Conservation (phyloP, 2,113 vertebrate genomes). For the Myrmophylax atrothorax region DNA sequence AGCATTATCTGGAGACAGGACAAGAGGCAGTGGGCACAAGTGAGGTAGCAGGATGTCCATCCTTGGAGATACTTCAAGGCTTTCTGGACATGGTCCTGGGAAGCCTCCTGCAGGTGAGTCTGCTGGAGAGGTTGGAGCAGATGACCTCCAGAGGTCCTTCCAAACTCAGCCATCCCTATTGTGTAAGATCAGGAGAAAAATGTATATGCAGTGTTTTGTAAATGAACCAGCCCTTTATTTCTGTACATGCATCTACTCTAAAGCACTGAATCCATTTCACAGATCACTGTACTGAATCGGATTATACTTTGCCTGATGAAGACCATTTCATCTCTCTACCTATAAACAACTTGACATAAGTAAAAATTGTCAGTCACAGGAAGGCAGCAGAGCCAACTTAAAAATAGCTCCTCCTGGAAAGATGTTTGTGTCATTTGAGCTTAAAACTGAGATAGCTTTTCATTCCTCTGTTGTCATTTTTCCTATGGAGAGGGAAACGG, state of each 20-base stretch:
- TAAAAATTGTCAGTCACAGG: neutral
- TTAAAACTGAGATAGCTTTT: neutral
- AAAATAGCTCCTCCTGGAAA: neutral
- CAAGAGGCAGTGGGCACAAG: neutral
- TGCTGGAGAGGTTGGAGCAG: neutral
- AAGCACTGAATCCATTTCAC: neutral
- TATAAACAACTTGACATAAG: neutral
- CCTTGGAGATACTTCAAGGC: neutral
- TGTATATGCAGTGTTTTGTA: neutral
- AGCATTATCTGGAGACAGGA: neutral
- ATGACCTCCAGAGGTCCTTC: neutral
- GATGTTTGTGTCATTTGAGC: neutral
- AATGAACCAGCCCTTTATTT: neutral
- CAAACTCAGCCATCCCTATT: neutral
- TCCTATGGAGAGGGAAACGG: neutral
- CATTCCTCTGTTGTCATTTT: neutral
- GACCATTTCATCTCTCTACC: neutral
- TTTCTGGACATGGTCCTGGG: fast-evolving
- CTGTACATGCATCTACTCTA: neutral
- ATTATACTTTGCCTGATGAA: neutral
- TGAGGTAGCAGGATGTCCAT: neutral
- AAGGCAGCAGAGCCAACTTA: neutral
- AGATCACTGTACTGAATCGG: neutral
- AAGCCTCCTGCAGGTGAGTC: neutral
- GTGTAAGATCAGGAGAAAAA: neutral